A percentile compares a stretch with the other conserved stretches of the same genome.
phyloP scores from a whole-genome alignment of 2,113 vertebrate genomes.

The Enhydra lutris region DNA sequence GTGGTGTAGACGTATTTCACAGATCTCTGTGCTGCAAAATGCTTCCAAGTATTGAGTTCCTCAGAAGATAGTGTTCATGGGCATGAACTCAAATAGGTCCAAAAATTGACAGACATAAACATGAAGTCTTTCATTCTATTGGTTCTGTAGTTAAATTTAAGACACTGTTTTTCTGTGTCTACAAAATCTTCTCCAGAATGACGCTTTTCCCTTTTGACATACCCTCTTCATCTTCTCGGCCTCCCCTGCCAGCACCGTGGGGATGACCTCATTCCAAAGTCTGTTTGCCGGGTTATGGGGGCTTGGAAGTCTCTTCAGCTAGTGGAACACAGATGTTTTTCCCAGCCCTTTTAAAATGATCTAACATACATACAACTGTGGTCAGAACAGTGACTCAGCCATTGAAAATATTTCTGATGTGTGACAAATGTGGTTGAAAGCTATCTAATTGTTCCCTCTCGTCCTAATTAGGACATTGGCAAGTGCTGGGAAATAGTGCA shows the following conservation, averaged over 20 bases:
- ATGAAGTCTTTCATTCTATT: not conserved
- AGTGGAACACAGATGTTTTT: not conserved
- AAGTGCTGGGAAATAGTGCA: not conserved
- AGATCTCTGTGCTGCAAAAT: not conserved
- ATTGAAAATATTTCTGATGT: not conserved
- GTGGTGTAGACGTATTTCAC: not conserved
- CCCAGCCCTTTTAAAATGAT: not conserved
- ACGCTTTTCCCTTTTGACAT: not conserved
- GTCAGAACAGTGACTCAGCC: not conserved
- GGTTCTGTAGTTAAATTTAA: constrained; percentile 7
- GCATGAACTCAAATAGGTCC: not conserved
- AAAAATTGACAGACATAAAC: not conserved
- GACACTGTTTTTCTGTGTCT: not conserved
- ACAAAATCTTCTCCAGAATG: constrained; percentile 1
- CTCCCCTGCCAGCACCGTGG: not conserved
- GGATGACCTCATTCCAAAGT: not conserved
- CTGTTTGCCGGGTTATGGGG: not conserved
- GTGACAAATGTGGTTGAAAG: not conserved
- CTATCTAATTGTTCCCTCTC: not conserved
- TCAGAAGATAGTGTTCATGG: not conserved
- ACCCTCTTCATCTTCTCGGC: not conserved
- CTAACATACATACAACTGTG: not conserved
- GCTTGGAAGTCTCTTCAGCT: not conserved
- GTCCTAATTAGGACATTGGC: not conserved
- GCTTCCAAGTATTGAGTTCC: not conserved